phyloP scores from a whole-genome alignment of 2,113 vertebrate species.

The Nesoenas mayeri region DNA sequence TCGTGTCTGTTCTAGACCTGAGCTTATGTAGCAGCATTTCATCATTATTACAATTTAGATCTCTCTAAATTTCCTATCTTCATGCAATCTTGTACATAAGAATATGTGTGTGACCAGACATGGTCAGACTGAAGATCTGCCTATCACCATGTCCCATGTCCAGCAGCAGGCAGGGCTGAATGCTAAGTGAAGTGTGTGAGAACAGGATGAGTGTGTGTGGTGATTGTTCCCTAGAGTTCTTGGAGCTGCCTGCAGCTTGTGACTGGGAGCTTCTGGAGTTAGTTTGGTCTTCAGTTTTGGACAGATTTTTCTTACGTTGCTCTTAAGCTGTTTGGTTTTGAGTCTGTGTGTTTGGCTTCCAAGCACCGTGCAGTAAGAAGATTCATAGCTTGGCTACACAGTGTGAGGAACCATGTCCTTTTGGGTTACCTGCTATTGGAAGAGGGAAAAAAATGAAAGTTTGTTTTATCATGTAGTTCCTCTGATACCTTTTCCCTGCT shows the following conservation, averaged over 20 bases:
- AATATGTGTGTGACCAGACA: rapidly evolving
- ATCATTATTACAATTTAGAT: neutral
- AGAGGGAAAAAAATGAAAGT: neutral
- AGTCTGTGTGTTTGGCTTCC: neutral
- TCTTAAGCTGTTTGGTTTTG: neutral
- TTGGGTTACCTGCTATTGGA: neutral
- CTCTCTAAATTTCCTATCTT: neutral
- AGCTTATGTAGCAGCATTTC: neutral
- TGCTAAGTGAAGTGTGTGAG: neutral
- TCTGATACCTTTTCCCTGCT: neutral
- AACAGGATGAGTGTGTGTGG: neutral
- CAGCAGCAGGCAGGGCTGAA: neutral
- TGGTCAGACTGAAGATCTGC: neutral
- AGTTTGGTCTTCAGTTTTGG: neutral
- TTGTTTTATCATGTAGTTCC: neutral
- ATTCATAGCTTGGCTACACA: neutral
- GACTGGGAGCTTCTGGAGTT: neutral
- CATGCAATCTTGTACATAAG: neutral
- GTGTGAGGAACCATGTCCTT: neutral
- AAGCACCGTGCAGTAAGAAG: rapidly evolving
- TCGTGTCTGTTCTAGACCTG: neutral
- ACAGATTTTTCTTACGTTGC: neutral
- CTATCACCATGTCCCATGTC: neutral
- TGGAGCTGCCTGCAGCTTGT: neutral
- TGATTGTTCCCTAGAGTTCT: neutral